These are phyloP conservation scores for Teleopsis dalmanni DNA, from an alignment of 1,140 invertebrate genomes.

Conservation along the genomic window DNA sequence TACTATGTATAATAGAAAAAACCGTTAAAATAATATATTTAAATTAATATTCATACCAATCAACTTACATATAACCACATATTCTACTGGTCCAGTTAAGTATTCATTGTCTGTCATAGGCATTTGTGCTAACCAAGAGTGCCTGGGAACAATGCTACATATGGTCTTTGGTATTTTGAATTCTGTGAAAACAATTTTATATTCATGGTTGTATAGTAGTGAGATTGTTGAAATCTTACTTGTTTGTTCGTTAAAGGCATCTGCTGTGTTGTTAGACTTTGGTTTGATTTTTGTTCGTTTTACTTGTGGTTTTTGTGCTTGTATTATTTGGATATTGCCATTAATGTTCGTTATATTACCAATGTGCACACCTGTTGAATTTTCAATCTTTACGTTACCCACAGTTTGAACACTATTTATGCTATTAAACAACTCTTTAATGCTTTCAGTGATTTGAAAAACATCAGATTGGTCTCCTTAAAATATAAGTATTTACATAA, in stretches of 20 bases:
- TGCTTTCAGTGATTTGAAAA: constrained; percentile 20
- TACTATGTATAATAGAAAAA: constrained; percentile 23
- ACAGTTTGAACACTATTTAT: constrained; percentile 37
- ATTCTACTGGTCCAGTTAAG: constrained; percentile 32
- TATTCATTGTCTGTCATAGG: constrained; percentile 27
- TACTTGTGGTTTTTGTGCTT: background rate
- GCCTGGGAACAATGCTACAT: constrained; percentile 27
- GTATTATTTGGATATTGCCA: constrained; percentile 43
- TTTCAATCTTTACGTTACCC: constrained; percentile 40
- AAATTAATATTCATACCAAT: background rate
- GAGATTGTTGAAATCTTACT: constrained; percentile 14
- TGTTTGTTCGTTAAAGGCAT: constrained; percentile 25
- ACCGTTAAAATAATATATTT: background rate
- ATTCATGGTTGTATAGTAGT: background rate
- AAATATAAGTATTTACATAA: too few relatives aligned
- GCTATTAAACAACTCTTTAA: constrained; percentile 30
- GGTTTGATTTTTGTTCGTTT: background rate
- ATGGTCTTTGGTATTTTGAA: constrained; percentile 36
- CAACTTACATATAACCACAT: constrained; percentile 41
- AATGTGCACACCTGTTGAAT: constrained; percentile 42
- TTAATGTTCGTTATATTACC: constrained; percentile 46
- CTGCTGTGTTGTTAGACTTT: background rate
- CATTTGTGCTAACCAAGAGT: constrained; percentile 39
- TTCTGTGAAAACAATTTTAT: constrained; percentile 14
- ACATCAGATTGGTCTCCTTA: constrained; percentile 4